Evolutionary conservation across 2,113 vertebrate genomes (phyloP).

Genomic region (Oncorhynchus kisutch): DNA sequence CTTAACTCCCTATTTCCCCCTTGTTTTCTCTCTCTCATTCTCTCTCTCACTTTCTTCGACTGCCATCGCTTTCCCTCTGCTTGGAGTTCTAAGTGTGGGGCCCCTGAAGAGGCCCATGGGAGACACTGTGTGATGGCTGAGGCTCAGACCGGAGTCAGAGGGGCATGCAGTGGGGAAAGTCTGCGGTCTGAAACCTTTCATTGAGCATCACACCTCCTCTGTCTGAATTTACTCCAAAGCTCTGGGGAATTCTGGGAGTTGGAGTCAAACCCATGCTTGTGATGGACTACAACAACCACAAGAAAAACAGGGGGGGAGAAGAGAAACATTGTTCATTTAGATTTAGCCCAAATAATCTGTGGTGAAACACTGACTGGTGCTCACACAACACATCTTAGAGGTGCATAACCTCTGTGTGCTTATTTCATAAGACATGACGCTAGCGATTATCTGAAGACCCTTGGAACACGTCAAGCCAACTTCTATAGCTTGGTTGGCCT

Average conservation of each 20-base stretch:
- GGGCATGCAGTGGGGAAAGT: neutral
- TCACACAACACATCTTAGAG: neutral
- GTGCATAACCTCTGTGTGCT: neutral
- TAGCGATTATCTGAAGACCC: neutral
- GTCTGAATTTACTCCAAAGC: neutral
- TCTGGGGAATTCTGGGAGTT: neutral
- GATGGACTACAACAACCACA: slow-evolving; percentile 1
- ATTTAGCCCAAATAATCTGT: neutral
- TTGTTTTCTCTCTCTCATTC: neutral
- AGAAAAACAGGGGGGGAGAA: neutral
- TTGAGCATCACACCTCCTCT: neutral
- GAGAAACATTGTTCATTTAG: neutral
- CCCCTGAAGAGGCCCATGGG: slow-evolving; percentile 1
- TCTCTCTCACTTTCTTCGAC: neutral
- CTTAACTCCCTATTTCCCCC: neutral
- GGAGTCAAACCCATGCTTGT: neutral
- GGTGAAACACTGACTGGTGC: neutral
- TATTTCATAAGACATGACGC: neutral
- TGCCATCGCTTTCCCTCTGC: neutral
- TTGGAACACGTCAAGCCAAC: neutral
- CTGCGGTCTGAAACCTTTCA: neutral
- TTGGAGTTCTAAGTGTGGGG: neutral
- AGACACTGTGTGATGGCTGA: neutral
- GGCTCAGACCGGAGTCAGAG: neutral
- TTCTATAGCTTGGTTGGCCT: neutral